phyloP scores from a whole-genome alignment of 2,797 vertebrate genomes.

The Mus spretus region DNA sequence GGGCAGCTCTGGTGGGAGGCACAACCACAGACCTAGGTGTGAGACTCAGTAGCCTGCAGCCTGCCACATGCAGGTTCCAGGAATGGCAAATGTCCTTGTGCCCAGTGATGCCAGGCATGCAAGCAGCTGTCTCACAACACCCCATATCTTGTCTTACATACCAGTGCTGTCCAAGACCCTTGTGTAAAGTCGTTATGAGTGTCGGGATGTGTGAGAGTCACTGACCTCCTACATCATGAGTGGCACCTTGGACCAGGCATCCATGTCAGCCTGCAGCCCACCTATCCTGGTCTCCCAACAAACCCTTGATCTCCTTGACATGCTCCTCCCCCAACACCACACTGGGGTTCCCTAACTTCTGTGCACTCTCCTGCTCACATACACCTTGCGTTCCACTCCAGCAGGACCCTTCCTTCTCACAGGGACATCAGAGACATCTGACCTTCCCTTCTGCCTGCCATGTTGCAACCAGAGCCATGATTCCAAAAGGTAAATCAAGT shows the following conservation, averaged over 20 bases:
- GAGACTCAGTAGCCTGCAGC: fast-evolving
- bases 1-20: fast-evolving
- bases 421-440: neutral
- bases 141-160: fast-evolving
- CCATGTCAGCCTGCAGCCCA: neutral
- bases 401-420: neutral
- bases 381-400: too few relatives aligned
- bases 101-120: neutral
- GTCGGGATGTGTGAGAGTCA: neutral
- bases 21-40: fast-evolving
- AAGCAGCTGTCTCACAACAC: neutral
- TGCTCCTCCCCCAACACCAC: fast-evolving
- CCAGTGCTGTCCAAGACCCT: neutral
- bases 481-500: neutral
- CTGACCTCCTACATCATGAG: fast-evolving
- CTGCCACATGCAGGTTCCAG: fast-evolving
- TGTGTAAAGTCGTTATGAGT: neutral
- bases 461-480: too few relatives aligned
- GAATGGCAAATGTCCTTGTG: fast-evolving
- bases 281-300: neutral
- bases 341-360: neutral
- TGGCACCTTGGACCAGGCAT: fast-evolving
- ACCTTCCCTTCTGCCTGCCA: too few relatives aligned
- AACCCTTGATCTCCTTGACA: too few relatives aligned
- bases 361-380: too few relatives aligned